phyloP scores from a whole-genome alignment of 2,888 invertebrate genomes.

The Rhyacophila evoluta region DNA sequence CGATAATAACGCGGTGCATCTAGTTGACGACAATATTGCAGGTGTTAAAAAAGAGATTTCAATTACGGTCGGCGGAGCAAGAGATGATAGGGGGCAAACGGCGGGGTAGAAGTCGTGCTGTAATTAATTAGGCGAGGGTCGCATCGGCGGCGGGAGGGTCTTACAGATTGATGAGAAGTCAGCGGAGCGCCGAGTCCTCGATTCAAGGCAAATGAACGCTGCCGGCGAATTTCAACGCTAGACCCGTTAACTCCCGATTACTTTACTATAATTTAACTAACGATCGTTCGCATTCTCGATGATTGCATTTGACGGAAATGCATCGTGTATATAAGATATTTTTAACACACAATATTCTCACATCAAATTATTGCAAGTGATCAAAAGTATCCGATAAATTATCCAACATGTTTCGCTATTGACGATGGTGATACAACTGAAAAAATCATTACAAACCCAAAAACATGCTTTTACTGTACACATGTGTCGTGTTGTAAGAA shows the following conservation, averaged over 20 bases:
- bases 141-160: constrained; percentile 8
- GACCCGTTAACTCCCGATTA: background rate
- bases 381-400: too few relatives aligned
- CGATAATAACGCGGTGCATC: too few relatives aligned
- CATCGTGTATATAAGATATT: too few relatives aligned
- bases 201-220: constrained; percentile 11
- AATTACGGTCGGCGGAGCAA: background rate
- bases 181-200: background rate
- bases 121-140: constrained; percentile 4
- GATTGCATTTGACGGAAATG: too few relatives aligned
- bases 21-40: background rate
- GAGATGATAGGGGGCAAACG: too few relatives aligned
- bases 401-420: too few relatives aligned
- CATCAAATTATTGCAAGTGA: too few relatives aligned
- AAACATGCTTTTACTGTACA: too few relatives aligned
- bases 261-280: background rate
- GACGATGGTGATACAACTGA: too few relatives aligned
- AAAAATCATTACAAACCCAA: too few relatives aligned
- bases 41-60: background rate
- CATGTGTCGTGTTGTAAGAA: too few relatives aligned
- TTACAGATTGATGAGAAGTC: constrained; percentile 13
- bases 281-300: too few relatives aligned
- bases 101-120: background rate
- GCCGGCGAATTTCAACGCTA: background rate
- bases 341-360: background rate